These are phyloP conservation scores for Lithophane semibrunnea DNA, from an alignment of 2,888 invertebrate genomes.

Conservation along the genomic window DNA sequence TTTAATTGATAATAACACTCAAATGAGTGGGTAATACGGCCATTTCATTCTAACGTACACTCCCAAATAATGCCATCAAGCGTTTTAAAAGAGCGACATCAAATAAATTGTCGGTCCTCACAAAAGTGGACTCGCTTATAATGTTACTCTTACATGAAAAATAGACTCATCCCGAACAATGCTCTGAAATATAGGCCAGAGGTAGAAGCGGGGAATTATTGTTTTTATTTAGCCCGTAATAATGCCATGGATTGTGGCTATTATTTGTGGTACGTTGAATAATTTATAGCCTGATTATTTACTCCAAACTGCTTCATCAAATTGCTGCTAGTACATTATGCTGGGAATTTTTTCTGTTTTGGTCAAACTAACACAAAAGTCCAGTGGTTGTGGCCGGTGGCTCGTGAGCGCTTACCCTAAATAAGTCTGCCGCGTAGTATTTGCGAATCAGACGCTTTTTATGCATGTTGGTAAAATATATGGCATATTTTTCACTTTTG, in stretches of 20 bases:
- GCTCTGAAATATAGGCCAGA: conserved; percentile 67
- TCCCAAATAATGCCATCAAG: conserved; percentile 47
- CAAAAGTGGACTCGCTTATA: conserved; percentile 65
- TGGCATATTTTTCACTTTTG: no score
- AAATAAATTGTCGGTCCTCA: conserved; percentile 64
- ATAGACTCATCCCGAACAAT: conserved; percentile 67
- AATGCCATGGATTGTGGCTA: background rate
- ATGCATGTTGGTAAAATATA: no score
- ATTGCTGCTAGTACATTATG: background rate
- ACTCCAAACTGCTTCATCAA: background rate
- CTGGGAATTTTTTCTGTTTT: background rate
- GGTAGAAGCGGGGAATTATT: conserved; percentile 56
- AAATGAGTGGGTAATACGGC: conserved; percentile 45
- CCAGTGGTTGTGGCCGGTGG: no score
- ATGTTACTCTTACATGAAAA: conserved; percentile 71
- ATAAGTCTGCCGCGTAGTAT: no score
- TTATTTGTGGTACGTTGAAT: background rate
- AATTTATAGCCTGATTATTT: conserved; percentile 11
- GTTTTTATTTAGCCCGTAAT: conserved; percentile 57
- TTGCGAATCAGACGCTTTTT: no score
- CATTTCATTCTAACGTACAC: conserved; percentile 35
- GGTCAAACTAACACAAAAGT: background rate
- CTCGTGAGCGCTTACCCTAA: no score
- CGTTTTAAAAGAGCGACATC: conserved; percentile 61
- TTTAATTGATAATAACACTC: conserved; percentile 54